These are phyloP conservation scores for Margaritifera margaritifera DNA, from an alignment of 2,888 invertebrate species.

Conservation along the genomic window DNA sequence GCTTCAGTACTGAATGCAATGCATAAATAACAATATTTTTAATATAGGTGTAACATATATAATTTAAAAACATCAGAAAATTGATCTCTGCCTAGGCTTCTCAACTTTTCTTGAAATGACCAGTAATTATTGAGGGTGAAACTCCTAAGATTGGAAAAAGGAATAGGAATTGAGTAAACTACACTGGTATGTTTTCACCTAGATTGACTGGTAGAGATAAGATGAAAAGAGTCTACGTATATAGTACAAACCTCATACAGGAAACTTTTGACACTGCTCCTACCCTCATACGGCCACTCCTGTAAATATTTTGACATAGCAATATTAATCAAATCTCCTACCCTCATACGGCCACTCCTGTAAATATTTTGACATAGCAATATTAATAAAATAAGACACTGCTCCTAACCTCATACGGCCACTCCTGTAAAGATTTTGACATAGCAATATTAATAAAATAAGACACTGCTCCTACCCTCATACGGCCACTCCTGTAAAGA, in stretches of 20 bases:
- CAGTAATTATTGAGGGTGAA: too few species aligned
- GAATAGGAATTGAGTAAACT: too few species aligned
- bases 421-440: neutral
- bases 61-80: too few species aligned
- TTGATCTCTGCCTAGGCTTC: too few species aligned
- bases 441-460: neutral
- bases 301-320: slow-evolving; percentile 18
- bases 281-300: slow-evolving; percentile 57
- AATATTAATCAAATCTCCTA: neutral
- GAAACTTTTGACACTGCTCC: slow-evolving; percentile 73
- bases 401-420: neutral
- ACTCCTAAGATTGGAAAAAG: too few species aligned
- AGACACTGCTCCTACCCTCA: slow-evolving; percentile 1
- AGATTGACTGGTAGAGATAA: too few species aligned
- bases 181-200: too few species aligned
- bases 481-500: neutral
- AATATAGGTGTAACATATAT: too few species aligned
- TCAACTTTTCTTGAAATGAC: too few species aligned
- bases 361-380: neutral
- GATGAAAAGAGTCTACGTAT: too few species aligned
- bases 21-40: too few species aligned
- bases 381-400: neutral
- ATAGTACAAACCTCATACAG: slow-evolving; percentile 74
- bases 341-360: neutral
- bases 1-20: too few species aligned